A percentile compares a stretch with the other conserved stretches of the same genome.
Evolutionary conservation across 2,113 vertebrate genomes (phyloP).

Genomic region (Lichenostomus cassidix): DNA sequence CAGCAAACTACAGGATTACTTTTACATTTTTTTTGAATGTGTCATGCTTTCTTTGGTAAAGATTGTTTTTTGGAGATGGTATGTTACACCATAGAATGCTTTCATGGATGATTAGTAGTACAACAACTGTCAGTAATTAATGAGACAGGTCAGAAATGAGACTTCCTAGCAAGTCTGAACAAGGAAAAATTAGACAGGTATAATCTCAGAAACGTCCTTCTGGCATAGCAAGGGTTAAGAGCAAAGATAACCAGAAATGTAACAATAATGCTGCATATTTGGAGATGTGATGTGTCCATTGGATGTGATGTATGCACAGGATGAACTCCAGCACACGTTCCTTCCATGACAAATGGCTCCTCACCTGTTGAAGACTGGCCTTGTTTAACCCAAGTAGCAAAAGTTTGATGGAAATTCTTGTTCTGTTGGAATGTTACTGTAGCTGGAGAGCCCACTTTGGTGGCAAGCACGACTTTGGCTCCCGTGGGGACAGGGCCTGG

Average conservation of each 20-base stretch:
- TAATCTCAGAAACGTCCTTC: background rate
- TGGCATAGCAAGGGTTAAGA: background rate
- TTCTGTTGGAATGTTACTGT: slow-evolving; percentile 94
- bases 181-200: background rate
- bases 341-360: background rate
- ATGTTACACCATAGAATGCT: background rate
- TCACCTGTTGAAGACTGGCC: slow-evolving; percentile 91
- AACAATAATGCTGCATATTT: background rate
- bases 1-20: slow-evolving; percentile 25
- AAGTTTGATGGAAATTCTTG: slow-evolving; percentile 98
- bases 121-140: background rate
- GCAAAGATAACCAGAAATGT: background rate
- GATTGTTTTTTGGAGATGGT: background rate
- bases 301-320: background rate
- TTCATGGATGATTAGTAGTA: background rate
- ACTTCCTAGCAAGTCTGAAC: background rate
- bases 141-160: slow-evolving; percentile 12
- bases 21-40: background rate
- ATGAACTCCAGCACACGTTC: background rate
- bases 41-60: slow-evolving; percentile 2
- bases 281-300: background rate
- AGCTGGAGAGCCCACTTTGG: slow-evolving; percentile 89
- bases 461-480: slow-evolving; percentile 91
- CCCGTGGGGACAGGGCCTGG: slow-evolving; percentile 82
- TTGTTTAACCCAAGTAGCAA: slow-evolving; percentile 98